These are phyloP conservation scores for Neoascia interrupta DNA, from an alignment of 2,888 invertebrate species.

Conservation along the genomic window DNA sequence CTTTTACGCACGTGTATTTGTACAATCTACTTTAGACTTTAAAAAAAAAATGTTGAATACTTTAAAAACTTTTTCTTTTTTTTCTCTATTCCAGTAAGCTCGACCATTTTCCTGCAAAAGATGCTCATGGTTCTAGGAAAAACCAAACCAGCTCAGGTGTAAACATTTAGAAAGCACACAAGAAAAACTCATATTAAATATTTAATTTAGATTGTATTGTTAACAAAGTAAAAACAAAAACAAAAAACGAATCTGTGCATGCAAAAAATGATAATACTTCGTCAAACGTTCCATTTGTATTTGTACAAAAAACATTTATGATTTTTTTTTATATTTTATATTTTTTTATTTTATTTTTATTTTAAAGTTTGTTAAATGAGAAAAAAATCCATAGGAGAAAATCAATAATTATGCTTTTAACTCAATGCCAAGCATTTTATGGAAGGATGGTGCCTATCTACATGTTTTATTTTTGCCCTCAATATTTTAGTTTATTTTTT, in stretches of 20 bases:
- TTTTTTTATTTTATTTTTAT: slow-evolving; percentile 1
- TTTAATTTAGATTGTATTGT: slow-evolving; percentile 55
- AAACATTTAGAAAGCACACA: slow-evolving; percentile 75
- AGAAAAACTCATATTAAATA: slow-evolving; percentile 33
- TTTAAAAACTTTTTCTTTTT: background rate
- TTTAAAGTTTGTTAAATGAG: no score
- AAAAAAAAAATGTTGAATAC: background rate
- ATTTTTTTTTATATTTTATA: background rate
- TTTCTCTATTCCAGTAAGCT: slow-evolving; percentile 80
- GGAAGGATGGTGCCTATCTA: background rate
- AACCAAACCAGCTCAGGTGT: slow-evolving; percentile 85
- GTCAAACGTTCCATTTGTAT: slow-evolving; percentile 40
- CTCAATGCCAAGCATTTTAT: slow-evolving; percentile 54
- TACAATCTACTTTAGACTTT: no score
- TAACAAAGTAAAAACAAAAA: slow-evolving; percentile 26
- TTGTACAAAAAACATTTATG: background rate
- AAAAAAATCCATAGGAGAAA: slow-evolving; percentile 19
- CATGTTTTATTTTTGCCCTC: slow-evolving; percentile 1
- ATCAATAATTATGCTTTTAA: slow-evolving; percentile 25
- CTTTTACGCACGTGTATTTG: no score
- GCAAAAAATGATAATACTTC: slow-evolving; percentile 21
- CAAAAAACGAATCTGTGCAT: slow-evolving; percentile 10
- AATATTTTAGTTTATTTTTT: slow-evolving; percentile 11
- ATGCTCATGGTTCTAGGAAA: slow-evolving; percentile 88
- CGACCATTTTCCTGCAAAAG: slow-evolving; percentile 85